Evolutionary conservation across 1,140 invertebrate species (phyloP), one percentile per base, ranked within the genome.

Genomic region (Nebria ingens): DNA sequence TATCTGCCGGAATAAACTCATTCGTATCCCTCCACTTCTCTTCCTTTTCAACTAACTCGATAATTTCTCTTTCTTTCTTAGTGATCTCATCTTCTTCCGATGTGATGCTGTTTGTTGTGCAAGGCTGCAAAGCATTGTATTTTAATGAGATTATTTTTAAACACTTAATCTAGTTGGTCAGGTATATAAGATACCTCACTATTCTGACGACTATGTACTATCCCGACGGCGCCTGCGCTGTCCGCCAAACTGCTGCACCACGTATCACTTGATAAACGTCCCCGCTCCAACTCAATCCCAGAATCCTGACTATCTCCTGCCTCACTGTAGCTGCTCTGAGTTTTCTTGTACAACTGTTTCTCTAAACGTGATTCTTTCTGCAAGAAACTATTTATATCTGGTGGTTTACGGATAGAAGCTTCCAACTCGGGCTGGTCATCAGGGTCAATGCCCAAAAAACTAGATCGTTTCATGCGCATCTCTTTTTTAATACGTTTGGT

Each of bases 401-500:
- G 86, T n/a, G 87, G 84, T 58, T 85, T 86, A 12, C 80, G 81
- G 13, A 89, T 67, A 1, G 76, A 79, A 6, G 87, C 65, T 61
- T 85, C 80, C 20, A 87, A 69, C 61, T 87, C 80, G 52, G 84
- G 80, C 34, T 84, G 79, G 51, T 76, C 78, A 45, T 75, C 75
- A 55, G 83, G 84, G 63, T 90, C 87, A 59, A 92, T 83, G 23
- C 89, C 89, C 15, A 93, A 73, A 65, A 93, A 93, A 69, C 89
- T 88, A 19, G 88, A 91, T 6, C 89, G 79, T 62, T 91, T 87
- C 62, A 84, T 86, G 9, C 86, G 77, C 20, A 92, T 75, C 67
- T 93, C 90, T 65, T 90, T 89, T 63, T 90, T 91, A 53, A 93
- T 89, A 54, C 88, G 79, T 54, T 87, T 87, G 1, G 88, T 89